phyloP scores from a whole-genome alignment of 2,888 invertebrate species.

The Frankliniella fusca region DNA sequence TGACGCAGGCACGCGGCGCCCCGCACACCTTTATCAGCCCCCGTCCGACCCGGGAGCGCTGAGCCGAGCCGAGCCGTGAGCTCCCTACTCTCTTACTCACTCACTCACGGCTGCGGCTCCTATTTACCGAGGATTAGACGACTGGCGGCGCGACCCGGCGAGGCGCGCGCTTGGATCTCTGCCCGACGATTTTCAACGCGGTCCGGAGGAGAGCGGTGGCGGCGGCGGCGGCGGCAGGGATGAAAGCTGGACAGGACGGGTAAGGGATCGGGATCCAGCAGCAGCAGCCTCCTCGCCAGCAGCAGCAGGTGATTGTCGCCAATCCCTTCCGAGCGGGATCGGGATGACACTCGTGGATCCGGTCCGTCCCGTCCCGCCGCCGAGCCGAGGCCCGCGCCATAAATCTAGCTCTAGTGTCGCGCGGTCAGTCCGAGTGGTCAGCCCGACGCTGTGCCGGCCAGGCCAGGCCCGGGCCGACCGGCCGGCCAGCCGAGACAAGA shows the following conservation, averaged over 20 bases:
- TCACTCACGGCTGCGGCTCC: too few relatives aligned
- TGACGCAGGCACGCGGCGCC: too few relatives aligned
- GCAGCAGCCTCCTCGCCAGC: neutral
- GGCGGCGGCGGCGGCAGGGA: neutral
- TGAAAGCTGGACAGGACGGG: too few relatives aligned
- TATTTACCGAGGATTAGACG: neutral
- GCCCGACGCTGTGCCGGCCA: too few relatives aligned
- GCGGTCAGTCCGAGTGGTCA: too few relatives aligned
- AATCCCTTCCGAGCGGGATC: neutral
- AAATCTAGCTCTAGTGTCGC: neutral
- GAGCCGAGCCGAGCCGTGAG: neutral
- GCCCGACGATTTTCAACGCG: neutral
- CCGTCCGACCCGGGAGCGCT: too few relatives aligned
- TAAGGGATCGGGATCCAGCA: neutral
- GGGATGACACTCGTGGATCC: too few relatives aligned
- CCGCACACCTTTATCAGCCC: too few relatives aligned
- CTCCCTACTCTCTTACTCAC: neutral
- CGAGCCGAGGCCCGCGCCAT: neutral
- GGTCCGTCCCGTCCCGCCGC: neutral
- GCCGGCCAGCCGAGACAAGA: too few relatives aligned
- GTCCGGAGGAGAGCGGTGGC: neutral
- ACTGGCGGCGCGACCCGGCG: neutral
- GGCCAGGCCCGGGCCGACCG: too few relatives aligned
- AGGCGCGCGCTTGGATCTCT: neutral
- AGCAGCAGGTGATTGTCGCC: neutral